Conservation (phyloP, 1,140 invertebrate genomes). For the Idris sp. region DNA sequence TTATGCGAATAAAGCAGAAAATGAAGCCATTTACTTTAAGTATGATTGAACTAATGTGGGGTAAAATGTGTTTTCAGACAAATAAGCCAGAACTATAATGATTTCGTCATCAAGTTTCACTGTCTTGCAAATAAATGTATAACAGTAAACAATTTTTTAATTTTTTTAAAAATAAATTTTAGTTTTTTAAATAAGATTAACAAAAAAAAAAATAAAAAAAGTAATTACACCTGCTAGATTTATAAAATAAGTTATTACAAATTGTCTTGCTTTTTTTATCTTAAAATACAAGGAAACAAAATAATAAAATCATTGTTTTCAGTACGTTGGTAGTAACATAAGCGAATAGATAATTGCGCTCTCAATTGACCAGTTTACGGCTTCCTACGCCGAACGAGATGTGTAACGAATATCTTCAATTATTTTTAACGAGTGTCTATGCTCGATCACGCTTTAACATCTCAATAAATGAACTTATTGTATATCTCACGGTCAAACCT, state of each 20-base stretch:
- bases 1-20: background rate
- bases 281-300: too few species aligned
- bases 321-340: constrained; percentile 8
- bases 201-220: too few species aligned
- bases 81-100: too few species aligned
- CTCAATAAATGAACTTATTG: constrained; percentile 18
- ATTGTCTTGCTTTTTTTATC: too few species aligned
- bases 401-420: constrained; percentile 59
- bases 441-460: constrained; percentile 39
- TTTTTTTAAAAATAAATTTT: too few species aligned
- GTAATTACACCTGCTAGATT: too few species aligned
- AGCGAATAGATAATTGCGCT: constrained; percentile 43
- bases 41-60: constrained; percentile 6
- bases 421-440: constrained; percentile 59
- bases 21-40: constrained; percentile 10
- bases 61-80: constrained; percentile 2
- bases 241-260: too few species aligned
- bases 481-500: constrained; percentile 31
- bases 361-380: constrained; percentile 66
- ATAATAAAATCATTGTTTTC: too few species aligned
- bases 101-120: too few species aligned
- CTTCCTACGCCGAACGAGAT: constrained; percentile 64
- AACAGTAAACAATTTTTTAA: too few species aligned
- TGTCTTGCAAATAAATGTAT: too few species aligned
- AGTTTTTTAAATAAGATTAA: too few species aligned